Conservation (phyloP, 2,888 invertebrate species). For the Macaria liturata region DNA sequence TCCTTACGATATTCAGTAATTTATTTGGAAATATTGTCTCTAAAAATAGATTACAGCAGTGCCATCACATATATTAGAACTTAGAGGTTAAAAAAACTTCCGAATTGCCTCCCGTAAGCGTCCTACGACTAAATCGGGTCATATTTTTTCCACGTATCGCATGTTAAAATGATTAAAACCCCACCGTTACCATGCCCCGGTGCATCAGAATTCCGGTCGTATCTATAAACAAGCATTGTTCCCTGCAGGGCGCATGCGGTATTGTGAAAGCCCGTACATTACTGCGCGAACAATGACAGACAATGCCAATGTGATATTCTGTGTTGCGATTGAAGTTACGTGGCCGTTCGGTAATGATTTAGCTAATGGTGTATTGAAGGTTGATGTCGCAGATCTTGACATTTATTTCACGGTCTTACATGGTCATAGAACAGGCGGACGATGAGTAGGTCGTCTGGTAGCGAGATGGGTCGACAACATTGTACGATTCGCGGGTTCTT, state of each 20-base stretch:
- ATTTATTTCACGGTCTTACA: too few species aligned
- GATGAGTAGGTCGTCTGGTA: too few species aligned
- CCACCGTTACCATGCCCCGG: conserved; percentile 45
- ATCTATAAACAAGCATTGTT: conserved; percentile 72
- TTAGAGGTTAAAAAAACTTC: too few species aligned
- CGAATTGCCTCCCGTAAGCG: too few species aligned
- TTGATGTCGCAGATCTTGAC: neutral
- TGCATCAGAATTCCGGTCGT: conserved; percentile 62
- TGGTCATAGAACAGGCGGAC: too few species aligned
- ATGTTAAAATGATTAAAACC: conserved; percentile 4
- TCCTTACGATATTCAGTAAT: too few species aligned
- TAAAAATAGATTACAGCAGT: too few species aligned
- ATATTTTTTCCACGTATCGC: conserved; percentile 27
- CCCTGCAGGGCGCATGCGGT: conserved; percentile 42
- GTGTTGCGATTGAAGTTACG: conserved; percentile 7
- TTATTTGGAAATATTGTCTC: too few species aligned
- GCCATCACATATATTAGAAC: too few species aligned
- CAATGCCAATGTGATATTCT: conserved; percentile 28
- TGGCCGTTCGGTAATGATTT: conserved; percentile 9
- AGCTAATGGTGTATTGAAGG: conserved; percentile 5
- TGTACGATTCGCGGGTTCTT: too few species aligned
- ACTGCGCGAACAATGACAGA: conserved; percentile 31
- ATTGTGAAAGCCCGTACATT: conserved; percentile 44
- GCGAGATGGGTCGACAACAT: too few species aligned
- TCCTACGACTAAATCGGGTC: conserved; percentile 18